Conservation (phyloP, 30 jellyfish, hydroid and myxozoan genomes). For the Turritopsis dohrnii region DNA sequence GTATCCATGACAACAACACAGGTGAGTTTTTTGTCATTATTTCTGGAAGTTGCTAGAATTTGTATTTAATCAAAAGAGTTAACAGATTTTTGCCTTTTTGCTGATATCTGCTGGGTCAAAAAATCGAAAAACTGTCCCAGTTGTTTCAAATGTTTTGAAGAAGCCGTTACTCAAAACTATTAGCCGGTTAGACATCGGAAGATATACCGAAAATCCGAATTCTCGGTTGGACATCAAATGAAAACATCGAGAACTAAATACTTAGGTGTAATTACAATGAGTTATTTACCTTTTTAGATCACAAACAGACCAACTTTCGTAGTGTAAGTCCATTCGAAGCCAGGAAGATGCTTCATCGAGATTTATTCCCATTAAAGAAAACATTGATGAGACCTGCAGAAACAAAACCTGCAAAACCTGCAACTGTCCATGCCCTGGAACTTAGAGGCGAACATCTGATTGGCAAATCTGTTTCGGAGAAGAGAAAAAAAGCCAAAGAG, state of each 20-base stretch:
- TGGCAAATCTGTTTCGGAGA: not conserved
- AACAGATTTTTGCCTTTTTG: no score
- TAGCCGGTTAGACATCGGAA: no score
- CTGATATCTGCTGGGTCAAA: no score
- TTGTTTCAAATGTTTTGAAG: no score
- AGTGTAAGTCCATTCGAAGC: constrained; percentile 6
- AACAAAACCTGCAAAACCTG: not conserved
- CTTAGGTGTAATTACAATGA: not conserved
- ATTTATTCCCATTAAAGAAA: not conserved
- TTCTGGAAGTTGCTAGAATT: no score
- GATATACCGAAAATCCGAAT: not conserved
- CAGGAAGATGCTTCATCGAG: not conserved
- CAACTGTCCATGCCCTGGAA: not conserved
- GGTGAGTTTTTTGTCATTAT: not conserved
- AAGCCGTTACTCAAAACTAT: no score
- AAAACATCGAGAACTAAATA: no score
- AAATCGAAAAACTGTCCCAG: no score
- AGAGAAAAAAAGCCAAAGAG: not conserved
- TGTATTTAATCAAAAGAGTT: not conserved
- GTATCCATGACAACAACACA: not conserved
- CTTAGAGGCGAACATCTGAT: not conserved
- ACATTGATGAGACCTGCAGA: constrained; percentile 5
- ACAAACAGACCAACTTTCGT: not conserved
- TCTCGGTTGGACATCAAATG: no score
- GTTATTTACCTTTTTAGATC: not conserved